Conservation (phyloP, 2,888 invertebrate species). For the Coelinius sp. region DNA sequence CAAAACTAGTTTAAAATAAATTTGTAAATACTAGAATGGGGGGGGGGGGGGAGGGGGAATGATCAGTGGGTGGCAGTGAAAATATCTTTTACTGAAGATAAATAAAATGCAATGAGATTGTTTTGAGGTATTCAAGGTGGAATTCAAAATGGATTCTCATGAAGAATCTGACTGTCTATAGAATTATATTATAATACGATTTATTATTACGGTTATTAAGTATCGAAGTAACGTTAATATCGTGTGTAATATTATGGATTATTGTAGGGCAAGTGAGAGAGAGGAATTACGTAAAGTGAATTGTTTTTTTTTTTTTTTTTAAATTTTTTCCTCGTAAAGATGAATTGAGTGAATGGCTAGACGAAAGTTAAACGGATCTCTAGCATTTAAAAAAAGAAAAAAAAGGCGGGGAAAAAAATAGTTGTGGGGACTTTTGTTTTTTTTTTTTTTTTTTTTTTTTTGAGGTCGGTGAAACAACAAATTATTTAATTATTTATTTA, state of each 20-base stretch:
- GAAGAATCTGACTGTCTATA: constrained; percentile 59
- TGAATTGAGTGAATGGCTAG: constrained; percentile 25
- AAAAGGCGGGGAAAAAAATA: constrained; percentile 42
- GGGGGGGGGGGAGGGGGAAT: too few species aligned
- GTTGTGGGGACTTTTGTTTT: constrained; percentile 56
- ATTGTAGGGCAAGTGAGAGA: constrained; percentile 61
- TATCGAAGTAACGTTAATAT: constrained; percentile 68
- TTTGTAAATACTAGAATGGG: constrained; percentile 65
- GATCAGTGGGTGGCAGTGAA: constrained; percentile 39
- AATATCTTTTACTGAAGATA: constrained; percentile 2
- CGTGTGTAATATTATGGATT: constrained; percentile 69
- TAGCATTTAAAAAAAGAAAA: constrained; percentile 62
- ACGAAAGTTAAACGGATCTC: constrained; percentile 56
- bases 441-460: too few species aligned
- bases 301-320: constrained; percentile 30
- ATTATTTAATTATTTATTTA: constrained; percentile 71
- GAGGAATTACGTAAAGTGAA: constrained; percentile 57
- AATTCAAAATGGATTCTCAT: constrained; percentile 9
- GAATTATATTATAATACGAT: constrained; percentile 52
- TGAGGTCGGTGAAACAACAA: constrained; percentile 49
- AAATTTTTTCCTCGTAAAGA: too few species aligned
- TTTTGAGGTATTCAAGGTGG: not conserved
- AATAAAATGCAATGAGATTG: constrained; percentile 44
- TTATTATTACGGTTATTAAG: constrained; percentile 61
- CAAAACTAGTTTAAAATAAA: constrained; percentile 51